Conservation (phyloP, 2,113 vertebrate genomes). For the Paedocypris sp. region DNA sequence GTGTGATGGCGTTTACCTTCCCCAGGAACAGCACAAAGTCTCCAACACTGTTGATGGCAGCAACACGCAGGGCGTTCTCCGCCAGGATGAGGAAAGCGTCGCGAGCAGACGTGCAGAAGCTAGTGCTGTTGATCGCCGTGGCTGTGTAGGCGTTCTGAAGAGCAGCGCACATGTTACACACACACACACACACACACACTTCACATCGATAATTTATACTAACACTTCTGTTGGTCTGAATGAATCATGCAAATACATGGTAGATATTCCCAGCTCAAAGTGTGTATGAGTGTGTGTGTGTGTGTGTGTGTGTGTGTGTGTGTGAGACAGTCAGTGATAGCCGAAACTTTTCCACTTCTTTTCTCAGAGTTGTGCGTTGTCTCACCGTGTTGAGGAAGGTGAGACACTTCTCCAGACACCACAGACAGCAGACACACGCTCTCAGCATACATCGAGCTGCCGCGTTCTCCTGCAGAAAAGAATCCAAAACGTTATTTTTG, state of each 20-base stretch:
- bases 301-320: too few relatives aligned
- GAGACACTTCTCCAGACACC: constrained; percentile 98
- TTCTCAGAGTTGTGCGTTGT: too few relatives aligned
- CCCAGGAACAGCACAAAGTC: constrained; percentile 95
- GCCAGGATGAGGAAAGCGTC: constrained; percentile 89
- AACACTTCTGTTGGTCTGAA: too few relatives aligned
- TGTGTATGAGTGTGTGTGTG: too few relatives aligned
- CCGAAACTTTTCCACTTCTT: too few relatives aligned
- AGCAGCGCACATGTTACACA: background rate
- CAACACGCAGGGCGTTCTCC: constrained; percentile 86
- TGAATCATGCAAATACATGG: too few relatives aligned
- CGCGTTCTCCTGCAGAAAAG: constrained; percentile 73
- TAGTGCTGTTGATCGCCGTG: constrained; percentile 97
- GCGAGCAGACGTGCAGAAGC: constrained; percentile 91
- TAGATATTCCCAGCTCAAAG: too few relatives aligned
- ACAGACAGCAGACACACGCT: constrained; percentile 92
- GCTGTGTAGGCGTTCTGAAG: constrained; percentile 89
- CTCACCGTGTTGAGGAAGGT: constrained; percentile 88
- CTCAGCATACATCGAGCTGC: constrained; percentile 94
- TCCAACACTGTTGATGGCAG: constrained; percentile 91
- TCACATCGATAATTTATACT: background rate
- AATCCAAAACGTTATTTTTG: background rate
- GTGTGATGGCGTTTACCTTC: constrained; percentile 66
- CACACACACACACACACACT: background rate
- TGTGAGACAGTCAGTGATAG: too few relatives aligned